These are phyloP conservation scores for Sceloporus tristichus DNA, from an alignment of 2,113 vertebrate genomes.

Conservation along the genomic window DNA sequence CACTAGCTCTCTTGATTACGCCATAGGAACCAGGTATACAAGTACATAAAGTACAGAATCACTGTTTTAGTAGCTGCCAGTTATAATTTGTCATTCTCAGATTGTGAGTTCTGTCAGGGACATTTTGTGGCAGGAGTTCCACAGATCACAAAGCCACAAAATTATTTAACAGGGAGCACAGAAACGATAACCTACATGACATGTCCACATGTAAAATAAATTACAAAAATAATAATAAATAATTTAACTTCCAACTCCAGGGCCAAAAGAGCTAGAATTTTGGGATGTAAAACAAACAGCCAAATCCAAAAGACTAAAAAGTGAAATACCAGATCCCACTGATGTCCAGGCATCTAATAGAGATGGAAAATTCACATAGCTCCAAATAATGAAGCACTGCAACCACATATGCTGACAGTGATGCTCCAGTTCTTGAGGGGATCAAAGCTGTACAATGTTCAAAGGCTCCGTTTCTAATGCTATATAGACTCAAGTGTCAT, in stretches of 20 bases:
- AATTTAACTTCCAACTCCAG: neutral
- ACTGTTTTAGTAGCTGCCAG: neutral
- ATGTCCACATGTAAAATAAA: no score
- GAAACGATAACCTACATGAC: neutral
- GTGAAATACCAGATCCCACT: neutral
- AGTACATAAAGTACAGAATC: neutral
- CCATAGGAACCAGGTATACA: neutral
- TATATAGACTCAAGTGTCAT: neutral
- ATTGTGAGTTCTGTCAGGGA: neutral
- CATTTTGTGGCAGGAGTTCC: neutral
- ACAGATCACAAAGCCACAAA: neutral
- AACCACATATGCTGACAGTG: neutral
- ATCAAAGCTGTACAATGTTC: neutral
- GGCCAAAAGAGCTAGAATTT: neutral
- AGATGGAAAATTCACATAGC: accelerated
- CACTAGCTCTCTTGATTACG: neutral
- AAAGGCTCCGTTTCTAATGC: neutral
- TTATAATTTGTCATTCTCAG: neutral
- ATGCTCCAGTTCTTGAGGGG: neutral
- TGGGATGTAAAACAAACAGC: neutral
- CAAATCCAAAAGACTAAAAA: neutral
- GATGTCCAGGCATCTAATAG: neutral
- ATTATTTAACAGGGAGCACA: neutral
- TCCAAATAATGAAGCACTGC: neutral
- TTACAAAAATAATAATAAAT: neutral